Evolutionary conservation across 2,797 vertebrate species (phyloP), one percentile per base, ranked within the genome.

Genomic region (Chaetophractus vellerosus): DNA sequence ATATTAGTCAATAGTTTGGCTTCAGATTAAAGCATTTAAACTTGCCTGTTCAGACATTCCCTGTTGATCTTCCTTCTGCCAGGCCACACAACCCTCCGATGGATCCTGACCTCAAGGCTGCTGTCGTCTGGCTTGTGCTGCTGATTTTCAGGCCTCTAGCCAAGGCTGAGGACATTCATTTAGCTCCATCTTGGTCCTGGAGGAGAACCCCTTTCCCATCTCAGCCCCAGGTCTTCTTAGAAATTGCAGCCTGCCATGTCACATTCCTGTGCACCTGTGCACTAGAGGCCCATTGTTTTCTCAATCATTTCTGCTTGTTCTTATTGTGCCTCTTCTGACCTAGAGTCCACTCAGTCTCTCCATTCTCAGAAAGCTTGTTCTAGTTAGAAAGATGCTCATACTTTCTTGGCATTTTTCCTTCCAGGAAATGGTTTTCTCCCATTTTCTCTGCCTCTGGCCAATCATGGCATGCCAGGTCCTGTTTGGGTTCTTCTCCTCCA

Each of bases 391-490:
- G 11, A 45, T 0, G 1, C 4, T 75, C 45, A n/a, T 31, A 66
- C 31, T 78, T 91, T 91, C 59, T 79, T 41, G 19, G 28, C 23
- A 84, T 87, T 74, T 88, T 93, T 68, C 64, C 72, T 31, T 71
- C 45, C 52, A 7, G 16, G 71, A 81, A 94, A 52, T 45, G n/a
- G 12, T 33, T 66, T 82, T 24, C n/a, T 90, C 28, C 76, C 33
- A 41, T 26, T 45, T 45, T 45, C 50, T 81, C 79, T 75, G 59
- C 21, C 24, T 90, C 48, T 61, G 76, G 48, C 41, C 79, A 90
- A 59, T 18, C 50, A 31, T 36, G 23, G 80, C 6, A 21, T 4
- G 15, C 36, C 0, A 8, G 10, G 31, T 50, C 45, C 33, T 21
- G 45, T 64, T 50, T 66, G 48, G 31, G 26, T 16, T 57, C 52